These are phyloP conservation scores for Engraulis encrasicolus DNA, from an alignment of 2,113 vertebrate species.

Conservation along the genomic window DNA sequence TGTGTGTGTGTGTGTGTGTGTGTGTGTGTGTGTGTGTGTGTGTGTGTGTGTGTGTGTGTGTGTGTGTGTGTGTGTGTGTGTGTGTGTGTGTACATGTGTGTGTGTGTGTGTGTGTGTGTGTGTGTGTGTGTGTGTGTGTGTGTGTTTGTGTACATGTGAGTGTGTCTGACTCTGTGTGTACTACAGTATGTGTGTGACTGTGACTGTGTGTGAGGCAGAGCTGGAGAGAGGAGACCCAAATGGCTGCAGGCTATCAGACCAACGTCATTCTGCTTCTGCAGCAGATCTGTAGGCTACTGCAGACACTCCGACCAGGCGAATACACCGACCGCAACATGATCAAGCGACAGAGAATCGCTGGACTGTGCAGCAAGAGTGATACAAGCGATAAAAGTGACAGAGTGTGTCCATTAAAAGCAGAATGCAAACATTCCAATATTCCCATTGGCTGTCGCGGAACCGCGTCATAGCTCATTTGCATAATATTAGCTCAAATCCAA, in stretches of 20 bases:
- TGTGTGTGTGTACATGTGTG: neutral
- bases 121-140: neutral
- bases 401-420: no score
- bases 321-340: neutral
- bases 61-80: neutral
- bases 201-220: slow-evolving; percentile 3
- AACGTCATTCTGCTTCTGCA: neutral
- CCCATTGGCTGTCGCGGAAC: no score
- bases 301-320: neutral
- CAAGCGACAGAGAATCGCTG: neutral
- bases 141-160: neutral
- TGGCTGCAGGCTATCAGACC: neutral
- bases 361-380: no score
- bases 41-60: slow-evolving; percentile 3
- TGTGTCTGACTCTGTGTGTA: neutral
- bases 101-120: neutral
- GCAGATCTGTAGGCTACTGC: neutral
- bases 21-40: neutral
- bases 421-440: no score
- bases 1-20: neutral
- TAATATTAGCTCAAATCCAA: no score
- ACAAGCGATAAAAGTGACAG: no score
- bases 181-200: neutral
- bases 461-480: no score
- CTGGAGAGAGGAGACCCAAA: neutral